Evolutionary conservation across 1,140 invertebrate genomes (phyloP).

Genomic region (Telenomus remus): DNA sequence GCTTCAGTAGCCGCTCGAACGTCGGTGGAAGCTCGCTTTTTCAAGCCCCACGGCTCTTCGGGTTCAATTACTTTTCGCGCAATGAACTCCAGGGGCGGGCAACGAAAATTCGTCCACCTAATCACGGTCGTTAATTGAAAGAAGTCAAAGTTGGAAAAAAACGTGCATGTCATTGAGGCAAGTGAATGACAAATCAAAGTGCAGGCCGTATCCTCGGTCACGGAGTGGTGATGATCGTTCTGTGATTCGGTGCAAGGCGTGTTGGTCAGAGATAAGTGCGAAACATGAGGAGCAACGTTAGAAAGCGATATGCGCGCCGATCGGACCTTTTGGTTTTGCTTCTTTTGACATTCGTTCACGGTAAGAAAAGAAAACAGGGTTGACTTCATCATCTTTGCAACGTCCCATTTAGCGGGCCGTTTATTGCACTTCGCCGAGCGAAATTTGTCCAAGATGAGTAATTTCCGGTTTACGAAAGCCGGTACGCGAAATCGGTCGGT

Average conservation of each 20-base stretch:
- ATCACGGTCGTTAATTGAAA: too few species aligned
- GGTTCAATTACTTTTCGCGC: not conserved
- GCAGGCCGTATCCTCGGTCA: conserved; percentile 40
- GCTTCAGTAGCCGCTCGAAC: conserved; percentile 74
- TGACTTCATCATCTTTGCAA: conserved; percentile 13
- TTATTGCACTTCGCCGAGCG: conserved; percentile 20
- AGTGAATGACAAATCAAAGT: conserved; percentile 30
- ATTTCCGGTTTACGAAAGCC: conserved; percentile 24
- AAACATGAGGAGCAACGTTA: conserved; percentile 64
- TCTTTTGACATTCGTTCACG: conserved; percentile 61
- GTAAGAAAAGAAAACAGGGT: conserved; percentile 58
- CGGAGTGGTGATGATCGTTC: conserved; percentile 61
- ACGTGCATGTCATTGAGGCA: too few species aligned
- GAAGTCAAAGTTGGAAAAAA: too few species aligned
- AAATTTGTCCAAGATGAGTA: conserved; percentile 32
- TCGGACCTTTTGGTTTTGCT: conserved; percentile 59
- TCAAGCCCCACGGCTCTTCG: conserved; percentile 20
- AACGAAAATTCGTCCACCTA: conserved; percentile 9
- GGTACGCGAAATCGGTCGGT: conserved; percentile 16
- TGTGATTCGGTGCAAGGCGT: conserved; percentile 58
- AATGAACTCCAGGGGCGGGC: conserved; percentile 25
- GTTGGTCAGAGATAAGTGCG: conserved; percentile 21
- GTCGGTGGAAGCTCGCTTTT: conserved; percentile 58
- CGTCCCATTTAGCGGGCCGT: conserved; percentile 27
- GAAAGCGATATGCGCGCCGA: conserved; percentile 56